Conservation (phyloP, 2,113 vertebrate genomes). For the Xiphophorus couchianus region DNA sequence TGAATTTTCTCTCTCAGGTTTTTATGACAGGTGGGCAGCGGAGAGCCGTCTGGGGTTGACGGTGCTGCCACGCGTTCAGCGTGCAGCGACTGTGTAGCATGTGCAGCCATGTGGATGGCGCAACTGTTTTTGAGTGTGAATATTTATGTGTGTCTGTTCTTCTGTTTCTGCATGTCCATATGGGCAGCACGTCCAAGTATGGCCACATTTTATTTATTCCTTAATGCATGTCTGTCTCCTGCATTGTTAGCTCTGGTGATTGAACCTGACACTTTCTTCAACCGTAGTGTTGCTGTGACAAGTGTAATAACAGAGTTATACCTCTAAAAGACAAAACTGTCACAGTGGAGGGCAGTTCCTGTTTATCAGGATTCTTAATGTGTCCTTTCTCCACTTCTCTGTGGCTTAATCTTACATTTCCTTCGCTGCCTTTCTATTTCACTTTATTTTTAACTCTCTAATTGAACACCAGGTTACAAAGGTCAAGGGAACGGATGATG, state of each 20-base stretch:
- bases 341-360: constrained; percentile 81
- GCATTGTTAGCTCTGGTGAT: constrained; percentile 55
- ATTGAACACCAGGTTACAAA: constrained; percentile 74
- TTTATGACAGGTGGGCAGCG: constrained; percentile 56
- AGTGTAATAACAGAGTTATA: constrained; percentile 89
- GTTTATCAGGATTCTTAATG: constrained; percentile 64
- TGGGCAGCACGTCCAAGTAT: constrained; percentile 28
- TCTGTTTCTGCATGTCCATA: constrained; percentile 40
- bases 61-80: constrained; percentile 50
- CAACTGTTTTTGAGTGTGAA: constrained; percentile 53
- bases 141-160: constrained; percentile 56
- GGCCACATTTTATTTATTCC: constrained; percentile 33
- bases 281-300: constrained; percentile 86
- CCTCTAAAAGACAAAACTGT: constrained; percentile 86
- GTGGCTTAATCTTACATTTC: constrained; percentile 24
- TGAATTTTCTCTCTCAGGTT: constrained; percentile 46
- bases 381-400: constrained; percentile 18
- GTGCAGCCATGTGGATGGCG: constrained; percentile 47
- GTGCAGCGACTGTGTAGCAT: constrained; percentile 39
- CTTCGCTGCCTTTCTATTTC: not conserved
- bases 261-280: constrained; percentile 85
- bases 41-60: constrained; percentile 53
- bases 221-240: constrained; percentile 13
- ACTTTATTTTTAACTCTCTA: constrained; percentile 8
- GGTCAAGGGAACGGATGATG: constrained; percentile 37